These are phyloP conservation scores for Pristionchus japonicus DNA, from an alignment of 2,888 invertebrate genomes.

Conservation along the genomic window DNA sequence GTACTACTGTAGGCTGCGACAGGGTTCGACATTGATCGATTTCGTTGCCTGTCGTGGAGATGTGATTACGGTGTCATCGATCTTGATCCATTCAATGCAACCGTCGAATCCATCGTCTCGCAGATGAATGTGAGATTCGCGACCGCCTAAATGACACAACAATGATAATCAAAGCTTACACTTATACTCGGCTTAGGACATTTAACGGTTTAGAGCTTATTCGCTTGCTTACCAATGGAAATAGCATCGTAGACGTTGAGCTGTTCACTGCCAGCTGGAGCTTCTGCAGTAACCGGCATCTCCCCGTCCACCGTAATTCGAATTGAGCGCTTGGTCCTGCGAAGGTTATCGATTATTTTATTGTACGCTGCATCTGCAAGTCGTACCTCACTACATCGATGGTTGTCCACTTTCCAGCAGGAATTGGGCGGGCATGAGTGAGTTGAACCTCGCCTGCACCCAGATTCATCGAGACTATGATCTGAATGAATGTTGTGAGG, in stretches of 20 bases:
- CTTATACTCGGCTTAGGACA: background rate
- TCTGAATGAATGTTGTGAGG: background rate
- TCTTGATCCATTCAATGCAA: constrained; percentile 42
- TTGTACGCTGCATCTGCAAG: too few relatives aligned
- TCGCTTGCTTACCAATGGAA: constrained; percentile 53
- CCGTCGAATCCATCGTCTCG: constrained; percentile 45
- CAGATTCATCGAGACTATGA: constrained; percentile 56
- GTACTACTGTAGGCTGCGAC: background rate
- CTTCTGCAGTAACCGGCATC: constrained; percentile 54
- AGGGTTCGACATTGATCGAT: constrained; percentile 56
- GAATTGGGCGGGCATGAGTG: constrained; percentile 56
- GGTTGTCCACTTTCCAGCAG: constrained; percentile 55
- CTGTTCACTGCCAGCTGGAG: constrained; percentile 59
- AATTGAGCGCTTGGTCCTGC: constrained; percentile 50
- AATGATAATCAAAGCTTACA: background rate
- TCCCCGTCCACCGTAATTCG: constrained; percentile 58
- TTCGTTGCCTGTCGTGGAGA: constrained; percentile 56
- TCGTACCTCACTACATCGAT: constrained; percentile 58
- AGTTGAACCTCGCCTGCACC: constrained; percentile 58
- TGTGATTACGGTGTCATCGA: constrained; percentile 52
- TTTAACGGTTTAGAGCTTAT: too few relatives aligned
- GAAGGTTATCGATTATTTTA: too few relatives aligned
- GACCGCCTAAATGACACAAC: constrained; percentile 40
- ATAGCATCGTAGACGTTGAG: constrained; percentile 62
- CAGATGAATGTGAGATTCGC: constrained; percentile 2